Evolutionary conservation across 1,140 invertebrate genomes (phyloP).

Genomic region (Bombus soroeensis): DNA sequence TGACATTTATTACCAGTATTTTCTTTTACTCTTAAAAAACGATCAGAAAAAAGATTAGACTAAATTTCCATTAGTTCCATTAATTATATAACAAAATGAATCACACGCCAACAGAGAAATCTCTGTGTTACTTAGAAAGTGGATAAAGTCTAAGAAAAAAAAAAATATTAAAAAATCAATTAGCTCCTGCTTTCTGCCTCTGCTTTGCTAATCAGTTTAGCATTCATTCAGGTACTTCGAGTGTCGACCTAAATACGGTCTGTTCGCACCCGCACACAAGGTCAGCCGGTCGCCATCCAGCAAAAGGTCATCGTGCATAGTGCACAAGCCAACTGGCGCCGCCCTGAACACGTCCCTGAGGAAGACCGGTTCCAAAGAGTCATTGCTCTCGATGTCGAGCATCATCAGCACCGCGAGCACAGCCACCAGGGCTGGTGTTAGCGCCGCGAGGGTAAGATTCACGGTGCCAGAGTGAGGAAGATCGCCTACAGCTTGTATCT

Average conservation of each 20-base stretch:
- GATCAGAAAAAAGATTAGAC: not conserved
- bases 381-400: conserved; percentile 90
- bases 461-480: conserved; percentile 74
- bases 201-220: conserved; percentile 38
- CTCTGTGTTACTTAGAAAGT: not conserved
- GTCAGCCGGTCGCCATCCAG: conserved; percentile 92
- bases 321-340: conserved; percentile 85
- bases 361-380: conserved; percentile 92
- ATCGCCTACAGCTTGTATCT: conserved; percentile 25
- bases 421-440: conserved; percentile 76
- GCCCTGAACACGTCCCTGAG: conserved; percentile 84
- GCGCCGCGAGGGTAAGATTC: conserved; percentile 88
- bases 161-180: not conserved
- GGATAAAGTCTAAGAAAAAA: not conserved
- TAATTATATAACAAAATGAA: not conserved
- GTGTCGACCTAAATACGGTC: conserved; percentile 93
- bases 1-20: conserved; percentile 1
- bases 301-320: conserved; percentile 85
- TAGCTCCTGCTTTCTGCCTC: not conserved
- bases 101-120: not conserved
- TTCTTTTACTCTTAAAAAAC: not conserved
- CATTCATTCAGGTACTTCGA: conserved; percentile 93
- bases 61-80: not conserved
- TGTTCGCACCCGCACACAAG: conserved; percentile 96
- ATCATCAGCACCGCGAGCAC: conserved; percentile 84